Conservation (phyloP, 2,113 vertebrate genomes). For the Willisornis vidua region DNA sequence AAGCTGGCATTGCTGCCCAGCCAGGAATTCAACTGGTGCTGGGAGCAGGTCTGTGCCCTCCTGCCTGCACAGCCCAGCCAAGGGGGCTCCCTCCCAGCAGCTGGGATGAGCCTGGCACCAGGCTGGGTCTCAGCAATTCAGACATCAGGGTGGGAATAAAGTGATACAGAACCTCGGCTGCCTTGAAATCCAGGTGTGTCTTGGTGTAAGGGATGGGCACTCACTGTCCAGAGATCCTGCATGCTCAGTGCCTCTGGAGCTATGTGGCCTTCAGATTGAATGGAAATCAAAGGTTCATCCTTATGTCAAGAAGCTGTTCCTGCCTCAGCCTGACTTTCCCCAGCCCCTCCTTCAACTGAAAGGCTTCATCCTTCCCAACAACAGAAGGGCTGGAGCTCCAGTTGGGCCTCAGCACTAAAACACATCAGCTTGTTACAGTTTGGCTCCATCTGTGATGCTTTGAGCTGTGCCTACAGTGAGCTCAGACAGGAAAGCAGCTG, state of each 20-base stretch:
- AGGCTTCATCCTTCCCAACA: neutral
- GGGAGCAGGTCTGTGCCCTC: neutral
- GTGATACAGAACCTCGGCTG: neutral
- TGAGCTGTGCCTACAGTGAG: neutral
- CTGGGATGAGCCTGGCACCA: neutral
- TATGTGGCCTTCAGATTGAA: neutral
- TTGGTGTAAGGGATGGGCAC: neutral
- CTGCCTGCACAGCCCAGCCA: accelerated
- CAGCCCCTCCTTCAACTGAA: neutral
- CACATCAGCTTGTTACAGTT: neutral
- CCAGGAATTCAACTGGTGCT: neutral
- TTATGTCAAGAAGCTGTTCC: neutral
- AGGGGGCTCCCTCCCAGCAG: neutral
- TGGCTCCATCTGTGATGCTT: neutral
- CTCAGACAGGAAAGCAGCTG: constrained; percentile 15
- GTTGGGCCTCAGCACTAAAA: neutral
- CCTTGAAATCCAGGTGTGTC: neutral
- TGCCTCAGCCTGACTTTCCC: neutral
- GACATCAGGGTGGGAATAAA: constrained; percentile 1
- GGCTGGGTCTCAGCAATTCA: neutral
- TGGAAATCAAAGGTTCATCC: neutral
- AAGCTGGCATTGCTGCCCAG: neutral
- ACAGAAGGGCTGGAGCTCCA: neutral
- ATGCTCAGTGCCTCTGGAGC: neutral
- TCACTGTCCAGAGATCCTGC: neutral